Percentiles rank a stretch among this genome's conserved stretches.
Conservation (phyloP, 2,888 invertebrate genomes). For the Drosophila cognata region DNA sequence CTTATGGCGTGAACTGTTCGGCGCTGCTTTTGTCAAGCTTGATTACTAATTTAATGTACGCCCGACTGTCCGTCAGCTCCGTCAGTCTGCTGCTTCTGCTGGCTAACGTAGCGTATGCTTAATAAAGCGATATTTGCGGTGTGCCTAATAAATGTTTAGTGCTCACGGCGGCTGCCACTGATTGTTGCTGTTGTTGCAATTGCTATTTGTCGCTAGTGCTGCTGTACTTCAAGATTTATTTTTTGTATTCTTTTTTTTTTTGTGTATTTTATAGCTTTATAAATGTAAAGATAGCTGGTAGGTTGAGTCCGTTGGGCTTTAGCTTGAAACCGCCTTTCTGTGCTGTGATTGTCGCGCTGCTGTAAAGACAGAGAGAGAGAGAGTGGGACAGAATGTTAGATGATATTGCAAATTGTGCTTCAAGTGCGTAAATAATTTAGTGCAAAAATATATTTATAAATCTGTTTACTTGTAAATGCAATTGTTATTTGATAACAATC, state of each 20-base stretch:
- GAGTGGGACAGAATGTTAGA: background rate
- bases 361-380: slow-evolving; percentile 32
- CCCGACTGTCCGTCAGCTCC: slow-evolving; percentile 11
- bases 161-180: slow-evolving; percentile 16
- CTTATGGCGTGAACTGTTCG: slow-evolving; percentile 40
- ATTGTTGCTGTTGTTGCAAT: slow-evolving; percentile 32
- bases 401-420: background rate
- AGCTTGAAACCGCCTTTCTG: slow-evolving; percentile 42
- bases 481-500: background rate
- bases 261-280: slow-evolving; percentile 15
- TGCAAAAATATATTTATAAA: background rate
- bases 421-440: background rate
- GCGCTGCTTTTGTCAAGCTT: slow-evolving; percentile 58
- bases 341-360: slow-evolving; percentile 55
- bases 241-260: background rate
- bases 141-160: slow-evolving; percentile 56
- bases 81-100: slow-evolving; percentile 13
- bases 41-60: slow-evolving; percentile 70
- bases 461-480: background rate
- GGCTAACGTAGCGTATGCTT: slow-evolving; percentile 60
- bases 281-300: slow-evolving; percentile 13
- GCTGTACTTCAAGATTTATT: slow-evolving; percentile 34
- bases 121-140: slow-evolving; percentile 68
- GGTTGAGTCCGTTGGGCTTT: slow-evolving; percentile 31
- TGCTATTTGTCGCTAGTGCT: slow-evolving; percentile 14